phyloP scores from a whole-genome alignment of 2,113 vertebrate genomes.

The Megalops atlanticus region DNA sequence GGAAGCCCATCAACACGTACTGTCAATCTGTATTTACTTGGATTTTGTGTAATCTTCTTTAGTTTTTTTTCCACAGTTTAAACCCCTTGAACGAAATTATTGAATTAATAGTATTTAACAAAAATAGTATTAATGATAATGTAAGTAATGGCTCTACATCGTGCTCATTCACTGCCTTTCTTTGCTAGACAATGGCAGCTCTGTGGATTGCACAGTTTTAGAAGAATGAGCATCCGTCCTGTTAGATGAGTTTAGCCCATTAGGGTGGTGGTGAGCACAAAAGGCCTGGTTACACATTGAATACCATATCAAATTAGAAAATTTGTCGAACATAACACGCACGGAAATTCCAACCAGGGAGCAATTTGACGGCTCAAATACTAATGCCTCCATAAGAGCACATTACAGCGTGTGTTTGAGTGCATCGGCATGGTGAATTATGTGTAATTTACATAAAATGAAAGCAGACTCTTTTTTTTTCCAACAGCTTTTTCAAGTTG shows the following conservation, averaged over 20 bases:
- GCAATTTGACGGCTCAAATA: not conserved
- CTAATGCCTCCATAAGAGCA: not conserved
- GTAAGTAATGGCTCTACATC: too few species aligned
- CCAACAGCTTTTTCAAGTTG: not conserved
- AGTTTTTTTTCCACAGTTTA: not conserved
- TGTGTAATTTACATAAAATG: not conserved
- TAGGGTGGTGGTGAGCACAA: not conserved
- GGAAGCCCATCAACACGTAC: not conserved
- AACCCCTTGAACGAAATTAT: not conserved
- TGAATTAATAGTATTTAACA: not conserved
- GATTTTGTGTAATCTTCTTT: not conserved
- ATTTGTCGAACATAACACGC: not conserved
- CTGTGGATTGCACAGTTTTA: not conserved
- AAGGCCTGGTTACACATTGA: not conserved
- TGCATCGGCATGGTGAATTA: not conserved
- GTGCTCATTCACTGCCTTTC: not conserved
- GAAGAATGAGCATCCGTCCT: not conserved
- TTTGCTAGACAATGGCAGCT: not conserved
- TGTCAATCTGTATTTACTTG: not conserved
- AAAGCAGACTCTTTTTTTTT: not conserved
- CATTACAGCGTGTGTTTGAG: not conserved
- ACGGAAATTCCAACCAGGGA: not conserved
- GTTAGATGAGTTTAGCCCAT: not conserved
- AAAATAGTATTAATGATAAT: not conserved
- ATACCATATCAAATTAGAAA: not conserved